Evolutionary conservation across 2,113 vertebrate species (phyloP).

Genomic region (Brachyistius frenatus): DNA sequence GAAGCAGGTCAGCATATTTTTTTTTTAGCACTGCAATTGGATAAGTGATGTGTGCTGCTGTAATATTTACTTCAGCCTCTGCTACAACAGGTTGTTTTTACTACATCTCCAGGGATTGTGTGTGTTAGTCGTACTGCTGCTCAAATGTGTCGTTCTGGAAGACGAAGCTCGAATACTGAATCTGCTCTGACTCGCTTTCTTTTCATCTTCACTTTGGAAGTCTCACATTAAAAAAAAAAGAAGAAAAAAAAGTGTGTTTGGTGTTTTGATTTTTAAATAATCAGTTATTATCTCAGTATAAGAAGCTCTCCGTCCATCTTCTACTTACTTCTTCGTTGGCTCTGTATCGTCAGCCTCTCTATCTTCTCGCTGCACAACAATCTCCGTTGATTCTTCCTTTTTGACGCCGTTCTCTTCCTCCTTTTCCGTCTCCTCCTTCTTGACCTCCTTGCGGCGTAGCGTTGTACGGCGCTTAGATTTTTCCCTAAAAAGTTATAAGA

Average conservation of each 20-base stretch:
- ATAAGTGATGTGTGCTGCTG: not conserved
- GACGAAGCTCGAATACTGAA: too few relatives aligned
- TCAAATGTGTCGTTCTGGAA: too few relatives aligned
- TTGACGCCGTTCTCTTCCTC: slow-evolving; percentile 74
- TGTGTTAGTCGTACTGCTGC: too few relatives aligned
- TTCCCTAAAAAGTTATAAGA: slow-evolving; percentile 72
- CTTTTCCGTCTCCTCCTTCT: slow-evolving; percentile 84
- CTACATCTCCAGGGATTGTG: too few relatives aligned
- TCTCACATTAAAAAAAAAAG: too few relatives aligned
- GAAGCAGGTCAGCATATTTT: not conserved
- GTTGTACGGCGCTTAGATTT: slow-evolving; percentile 84
- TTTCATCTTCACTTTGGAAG: too few relatives aligned
- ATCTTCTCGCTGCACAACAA: not conserved
- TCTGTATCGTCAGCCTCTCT: not conserved
- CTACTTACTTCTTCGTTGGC: slow-evolving; percentile 47
- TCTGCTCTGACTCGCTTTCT: too few relatives aligned
- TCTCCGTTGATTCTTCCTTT: not conserved
- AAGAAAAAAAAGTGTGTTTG: too few relatives aligned
- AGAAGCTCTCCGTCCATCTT: not conserved
- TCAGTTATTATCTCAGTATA: not conserved
- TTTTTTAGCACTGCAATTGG: not conserved
- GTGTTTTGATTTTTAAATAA: too few relatives aligned
- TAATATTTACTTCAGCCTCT: too few relatives aligned
- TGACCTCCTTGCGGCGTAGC: slow-evolving; percentile 78
- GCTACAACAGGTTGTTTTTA: too few relatives aligned